Evolutionary conservation across 2,797 vertebrate species (phyloP), one percentile per base, ranked within the genome.

Genomic region (Apodemus agrarius): DNA sequence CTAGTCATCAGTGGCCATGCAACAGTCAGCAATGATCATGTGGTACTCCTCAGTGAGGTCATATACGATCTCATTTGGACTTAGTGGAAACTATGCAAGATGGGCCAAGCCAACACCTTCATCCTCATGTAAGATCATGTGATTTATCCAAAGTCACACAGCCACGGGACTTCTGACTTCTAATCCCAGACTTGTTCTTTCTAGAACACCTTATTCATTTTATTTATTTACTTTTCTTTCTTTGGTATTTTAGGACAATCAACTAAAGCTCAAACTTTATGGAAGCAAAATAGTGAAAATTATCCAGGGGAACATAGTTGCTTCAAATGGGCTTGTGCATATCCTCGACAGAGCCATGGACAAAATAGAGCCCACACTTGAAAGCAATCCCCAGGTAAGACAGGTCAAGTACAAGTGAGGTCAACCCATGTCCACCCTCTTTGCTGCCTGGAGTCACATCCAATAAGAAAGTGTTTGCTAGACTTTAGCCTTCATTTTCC

Each of bases 261-360:
- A 98, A 34, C 90, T 99, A 46, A 99, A 98, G 93, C 98, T 99
- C 94, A 99, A 99, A 95, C 98, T 99, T 96, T 97, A 98, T 84
- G 99, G 99, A 94, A 99, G 99, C 97, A 99, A 96, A 59, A 99
- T 98, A 97, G 99, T 98, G 3, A 98, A 94, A 37, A 97, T 99
- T 82, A 11, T 99, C 67, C 98, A 99, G 89, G 98, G 99, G 0
- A 98, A 99, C 93, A 91, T 99, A 13, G 80, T 99, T 19, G 99
- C 99, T 37, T 99, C 99, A 80, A 99, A 99, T 13, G 99, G 99
- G 84, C 98, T 99, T 93, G 98, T 99, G 82, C 99, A 99, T 92
- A 98, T 99, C 89, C 98, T 99, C 52, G 99, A 98, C 91, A 99
- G 98, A 98, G 98, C 99, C 93, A 98, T 99, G 99, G 99, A 99